Percentiles rank a stretch among this genome's conserved stretches.
Conservation (phyloP, 2,888 invertebrate genomes). For the Agriopis marginaria region DNA sequence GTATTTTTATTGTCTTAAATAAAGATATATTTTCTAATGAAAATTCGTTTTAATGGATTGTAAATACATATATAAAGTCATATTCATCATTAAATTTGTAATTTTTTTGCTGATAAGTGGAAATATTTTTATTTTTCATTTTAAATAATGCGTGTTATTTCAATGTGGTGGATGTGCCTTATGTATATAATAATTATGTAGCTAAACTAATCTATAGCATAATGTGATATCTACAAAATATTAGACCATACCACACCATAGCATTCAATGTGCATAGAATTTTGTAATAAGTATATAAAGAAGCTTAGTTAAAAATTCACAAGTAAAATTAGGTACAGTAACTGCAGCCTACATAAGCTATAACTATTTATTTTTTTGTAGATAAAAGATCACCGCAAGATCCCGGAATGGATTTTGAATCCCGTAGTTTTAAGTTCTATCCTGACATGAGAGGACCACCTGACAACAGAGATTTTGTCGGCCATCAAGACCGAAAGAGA, state of each 20-base stretch:
- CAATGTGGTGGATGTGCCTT: no score
- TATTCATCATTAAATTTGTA: no score
- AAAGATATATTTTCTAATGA: not conserved
- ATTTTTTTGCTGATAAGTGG: no score
- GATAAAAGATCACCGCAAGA: constrained; percentile 36
- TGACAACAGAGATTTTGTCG: constrained; percentile 22
- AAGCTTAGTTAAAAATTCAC: not conserved
- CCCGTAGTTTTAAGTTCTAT: constrained; percentile 23
- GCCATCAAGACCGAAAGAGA: constrained; percentile 2
- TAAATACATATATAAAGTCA: not conserved
- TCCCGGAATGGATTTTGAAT: constrained; percentile 20
- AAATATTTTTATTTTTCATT: no score
- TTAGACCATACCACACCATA: no score
- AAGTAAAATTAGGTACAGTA: not conserved
- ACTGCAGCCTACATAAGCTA: no score
- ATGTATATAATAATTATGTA: no score
- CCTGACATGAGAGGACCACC: constrained; percentile 36
- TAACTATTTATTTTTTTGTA: constrained; percentile 34
- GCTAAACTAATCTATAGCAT: no score
- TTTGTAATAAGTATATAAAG: not conserved
- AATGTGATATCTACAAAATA: no score
- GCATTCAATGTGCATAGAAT: not conserved
- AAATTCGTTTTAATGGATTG: not conserved
- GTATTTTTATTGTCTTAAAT: not conserved
- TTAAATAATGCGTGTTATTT: no score